Evolutionary conservation across 2,113 vertebrate genomes (phyloP), one percentile per base, ranked within the genome.

Genomic region (Dolichallabes microphthalmus): DNA sequence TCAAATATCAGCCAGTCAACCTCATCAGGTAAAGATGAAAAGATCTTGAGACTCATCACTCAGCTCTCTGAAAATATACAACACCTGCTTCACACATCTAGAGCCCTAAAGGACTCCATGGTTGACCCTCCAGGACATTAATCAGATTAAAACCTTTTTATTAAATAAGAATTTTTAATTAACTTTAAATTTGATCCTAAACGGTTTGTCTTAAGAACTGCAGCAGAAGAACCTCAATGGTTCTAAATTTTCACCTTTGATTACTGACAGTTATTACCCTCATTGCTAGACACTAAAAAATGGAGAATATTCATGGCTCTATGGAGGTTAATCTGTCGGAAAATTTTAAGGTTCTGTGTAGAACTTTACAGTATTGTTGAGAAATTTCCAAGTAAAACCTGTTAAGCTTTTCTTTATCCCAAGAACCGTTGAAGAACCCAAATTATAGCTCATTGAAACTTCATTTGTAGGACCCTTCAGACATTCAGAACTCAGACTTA

Each of bases 1-100:
- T 96, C 92, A 99, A 99, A 92, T 98, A 97, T 94, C 98, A 99
- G 87, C 98, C 98, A 77, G 94, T 98, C 86, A 95, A 98, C 89
- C 95, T 98, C 87, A 98, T 99, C 94, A 97, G 98, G 98, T 99
- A n/a, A n/a, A n/a, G n/a, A 96, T 22, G 10, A 45, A n/a, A 74
- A 74, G 1, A 1, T 74, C 22, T n/a, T 7, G 39, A 50, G 20
- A 74, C 19, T 22, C 32, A 25, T 22, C 35, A 4, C 27, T 35
- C 27, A 32, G 64, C 64, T 68, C 61, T 63, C 17, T 69, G 66
- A 9, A 19, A 19, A 10, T 10, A 19, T 11, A 73, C 20, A 50
- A 2, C 4, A 39, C 17, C 19, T 1, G 2, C 19, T 71, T 39
- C 35, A 39, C 2, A 66, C 32, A 68, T 45, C 35, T 69, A 19